Base-by-base conservation (phyloP, 1,140 invertebrate genomes). In the Apis florea region DNA sequence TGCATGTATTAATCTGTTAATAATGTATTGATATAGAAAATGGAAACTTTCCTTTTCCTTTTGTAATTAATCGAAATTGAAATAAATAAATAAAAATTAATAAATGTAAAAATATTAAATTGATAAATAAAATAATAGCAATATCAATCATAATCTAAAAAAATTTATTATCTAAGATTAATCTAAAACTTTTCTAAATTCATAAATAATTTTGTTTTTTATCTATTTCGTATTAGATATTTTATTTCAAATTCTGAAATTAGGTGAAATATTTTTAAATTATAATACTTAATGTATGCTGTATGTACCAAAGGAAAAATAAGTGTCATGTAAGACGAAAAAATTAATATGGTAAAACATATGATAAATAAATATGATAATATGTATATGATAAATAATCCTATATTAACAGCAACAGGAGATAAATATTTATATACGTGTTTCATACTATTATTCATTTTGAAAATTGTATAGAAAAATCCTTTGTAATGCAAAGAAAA, bases 1-100 rank as follows among this genome's bases (percentile, higher is more conserved):
- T 84, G 79, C 64, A n/a, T 53, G 26, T 72, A 53, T 78, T 53
- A 75, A 76, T 31, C 17, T 69, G 26, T 69, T 69, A 72, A 85
- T 58, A 63, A 63, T 63, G 8, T 63, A 63, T 11, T 63, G 13
- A 61, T 66, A 64, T 11, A 54, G 9, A 68, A 53, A 54, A 70
- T 47, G 58, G 47, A 40, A 85, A 71, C 21, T 53, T 59, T 51
- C 26, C 11, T n/a, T 69, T 69, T 53, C 15, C 10, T 58, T 21
- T 75, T 75, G 64, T 63, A 64, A 31, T 31, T 78, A 72, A 68
- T 68, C 58, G 51, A 67, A 73, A 40, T 72, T 83, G 59, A 17
- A 49, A 53, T 17, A 21, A 9, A 69, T 56, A 10, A 19, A 47
- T 31, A 24, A 54, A 5, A 58, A 69, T 67, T 13, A 8, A 24